Percentiles rank a stretch among this genome's conserved stretches.
Conservation (phyloP, 1,140 invertebrate species). For the Heliconius hermathena region DNA sequence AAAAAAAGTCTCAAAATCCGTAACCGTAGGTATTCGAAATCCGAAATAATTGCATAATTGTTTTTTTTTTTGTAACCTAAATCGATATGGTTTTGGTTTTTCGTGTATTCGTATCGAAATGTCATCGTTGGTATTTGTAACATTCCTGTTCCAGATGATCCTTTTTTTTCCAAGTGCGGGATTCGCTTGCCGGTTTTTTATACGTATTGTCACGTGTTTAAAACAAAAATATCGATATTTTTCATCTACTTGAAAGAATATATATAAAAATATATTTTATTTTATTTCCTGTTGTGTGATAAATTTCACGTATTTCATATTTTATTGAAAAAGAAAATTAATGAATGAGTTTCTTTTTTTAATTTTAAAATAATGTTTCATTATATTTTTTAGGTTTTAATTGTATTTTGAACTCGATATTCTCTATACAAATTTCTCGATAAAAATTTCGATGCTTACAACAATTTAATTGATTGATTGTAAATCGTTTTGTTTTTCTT, state of each 20-base stretch:
- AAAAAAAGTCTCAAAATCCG: too few species aligned
- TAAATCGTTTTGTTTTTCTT: not conserved
- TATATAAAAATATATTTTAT: constrained; percentile 22
- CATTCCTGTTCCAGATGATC: not conserved
- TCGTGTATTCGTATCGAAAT: too few species aligned
- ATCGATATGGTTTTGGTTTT: too few species aligned
- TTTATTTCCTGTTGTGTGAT: constrained; percentile 28
- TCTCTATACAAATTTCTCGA: not conserved
- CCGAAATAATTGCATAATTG: too few species aligned
- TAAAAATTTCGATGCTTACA: not conserved
- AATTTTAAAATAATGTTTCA: constrained; percentile 23
- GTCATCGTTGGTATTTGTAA: too few species aligned
- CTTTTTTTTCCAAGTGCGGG: constrained; percentile 16
- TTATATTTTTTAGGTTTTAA: constrained; percentile 22
- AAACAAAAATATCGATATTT: not conserved
- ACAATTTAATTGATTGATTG: not conserved
- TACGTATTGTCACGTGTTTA: constrained; percentile 29
- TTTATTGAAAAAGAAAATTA: constrained; percentile 23
- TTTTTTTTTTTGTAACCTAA: too few species aligned
- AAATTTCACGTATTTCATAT: constrained; percentile 29
- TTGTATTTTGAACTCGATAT: not conserved
- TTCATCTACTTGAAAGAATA: not conserved
- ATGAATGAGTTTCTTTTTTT: constrained; percentile 3
- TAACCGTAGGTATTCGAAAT: too few species aligned
- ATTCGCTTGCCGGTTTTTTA: constrained; percentile 15